A percentile compares a stretch with the other conserved stretches of the same genome.
Conservation (phyloP, 2,888 invertebrate genomes). For the Dermolepida albohirtum region DNA sequence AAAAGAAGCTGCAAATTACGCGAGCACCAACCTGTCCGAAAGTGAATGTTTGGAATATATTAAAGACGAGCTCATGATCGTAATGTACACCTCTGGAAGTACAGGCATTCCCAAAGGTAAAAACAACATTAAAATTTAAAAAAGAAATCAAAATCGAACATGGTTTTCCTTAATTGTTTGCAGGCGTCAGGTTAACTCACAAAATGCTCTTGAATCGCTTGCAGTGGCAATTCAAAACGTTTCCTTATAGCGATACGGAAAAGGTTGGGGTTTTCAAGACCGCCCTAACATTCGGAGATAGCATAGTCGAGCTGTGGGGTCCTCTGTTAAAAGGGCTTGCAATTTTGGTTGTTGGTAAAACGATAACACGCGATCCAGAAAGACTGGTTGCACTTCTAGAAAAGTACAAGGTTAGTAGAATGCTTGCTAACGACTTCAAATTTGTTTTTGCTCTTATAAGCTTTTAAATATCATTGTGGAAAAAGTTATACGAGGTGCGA, state of each 20-base stretch:
- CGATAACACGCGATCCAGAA: slow-evolving; percentile 82
- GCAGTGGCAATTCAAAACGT: slow-evolving; percentile 87
- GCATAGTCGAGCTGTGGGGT: slow-evolving; percentile 89
- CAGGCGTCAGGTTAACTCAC: slow-evolving; percentile 85
- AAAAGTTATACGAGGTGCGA: slow-evolving; percentile 1
- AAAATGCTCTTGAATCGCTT: slow-evolving; percentile 83
- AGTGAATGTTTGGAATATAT: slow-evolving; percentile 64
- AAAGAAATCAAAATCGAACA: background rate
- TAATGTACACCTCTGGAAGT: slow-evolving; percentile 89
- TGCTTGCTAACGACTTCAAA: slow-evolving; percentile 31
- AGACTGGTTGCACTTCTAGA: slow-evolving; percentile 77
- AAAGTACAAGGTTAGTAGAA: slow-evolving; percentile 72
- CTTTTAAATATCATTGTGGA: slow-evolving; percentile 3
- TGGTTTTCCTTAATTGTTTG: slow-evolving; percentile 43
- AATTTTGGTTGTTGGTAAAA: slow-evolving; percentile 79
- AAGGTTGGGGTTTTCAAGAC: slow-evolving; percentile 88
- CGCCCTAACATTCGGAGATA: slow-evolving; percentile 91
- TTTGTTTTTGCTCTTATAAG: slow-evolving; percentile 2
- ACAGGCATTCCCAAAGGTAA: slow-evolving; percentile 89
- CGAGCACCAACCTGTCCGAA: slow-evolving; percentile 63
- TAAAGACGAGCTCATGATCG: slow-evolving; percentile 73
- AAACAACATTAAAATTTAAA: background rate
- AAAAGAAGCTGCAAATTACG: slow-evolving; percentile 64
- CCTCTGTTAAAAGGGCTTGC: slow-evolving; percentile 81
- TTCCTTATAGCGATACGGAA: slow-evolving; percentile 79